phyloP scores from a whole-genome alignment of 2,888 invertebrate genomes.

The Seladonia tumulorum region DNA sequence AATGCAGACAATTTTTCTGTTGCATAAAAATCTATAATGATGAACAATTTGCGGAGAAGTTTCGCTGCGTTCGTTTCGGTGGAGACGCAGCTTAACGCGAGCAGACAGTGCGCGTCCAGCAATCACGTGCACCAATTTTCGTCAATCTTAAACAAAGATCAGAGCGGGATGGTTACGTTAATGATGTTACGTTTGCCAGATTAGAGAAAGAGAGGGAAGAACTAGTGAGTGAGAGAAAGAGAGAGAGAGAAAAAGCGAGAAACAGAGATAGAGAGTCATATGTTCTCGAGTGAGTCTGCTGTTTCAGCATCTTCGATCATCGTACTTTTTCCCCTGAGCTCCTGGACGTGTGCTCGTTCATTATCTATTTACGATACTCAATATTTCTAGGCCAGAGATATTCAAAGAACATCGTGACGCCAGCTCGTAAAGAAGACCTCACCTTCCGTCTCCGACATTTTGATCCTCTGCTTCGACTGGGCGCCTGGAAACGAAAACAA shows the following conservation, averaged over 20 bases:
- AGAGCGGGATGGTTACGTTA: slow-evolving; percentile 30
- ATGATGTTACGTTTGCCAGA: slow-evolving; percentile 41
- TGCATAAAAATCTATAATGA: too few relatives aligned
- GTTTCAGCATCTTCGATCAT: slow-evolving; percentile 34
- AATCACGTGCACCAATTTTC: slow-evolving; percentile 33
- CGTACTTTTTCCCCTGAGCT: slow-evolving; percentile 58
- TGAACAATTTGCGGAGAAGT: too few relatives aligned
- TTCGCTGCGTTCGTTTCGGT: background rate
- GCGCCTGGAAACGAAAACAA: slow-evolving; percentile 70
- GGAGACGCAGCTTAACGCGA: background rate
- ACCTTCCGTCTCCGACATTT: slow-evolving; percentile 83
- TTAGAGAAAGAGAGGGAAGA: slow-evolving; percentile 5
- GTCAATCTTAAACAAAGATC: slow-evolving; percentile 12
- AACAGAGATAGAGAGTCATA: background rate
- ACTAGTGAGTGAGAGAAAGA: background rate
- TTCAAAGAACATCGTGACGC: slow-evolving; percentile 64
- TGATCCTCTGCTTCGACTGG: slow-evolving; percentile 69
- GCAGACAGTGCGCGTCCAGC: slow-evolving; percentile 36
- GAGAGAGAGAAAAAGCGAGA: background rate
- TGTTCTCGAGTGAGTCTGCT: slow-evolving; percentile 16
- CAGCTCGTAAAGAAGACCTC: slow-evolving; percentile 69
- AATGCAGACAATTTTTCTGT: too few relatives aligned
- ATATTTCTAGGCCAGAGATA: slow-evolving; percentile 58
- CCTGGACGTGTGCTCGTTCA: slow-evolving; percentile 60
- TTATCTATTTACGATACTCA: slow-evolving; percentile 67